These are phyloP conservation scores for Ommatoiulus sabulosus DNA, from an alignment of 2,888 invertebrate genomes.

Conservation along the genomic window DNA sequence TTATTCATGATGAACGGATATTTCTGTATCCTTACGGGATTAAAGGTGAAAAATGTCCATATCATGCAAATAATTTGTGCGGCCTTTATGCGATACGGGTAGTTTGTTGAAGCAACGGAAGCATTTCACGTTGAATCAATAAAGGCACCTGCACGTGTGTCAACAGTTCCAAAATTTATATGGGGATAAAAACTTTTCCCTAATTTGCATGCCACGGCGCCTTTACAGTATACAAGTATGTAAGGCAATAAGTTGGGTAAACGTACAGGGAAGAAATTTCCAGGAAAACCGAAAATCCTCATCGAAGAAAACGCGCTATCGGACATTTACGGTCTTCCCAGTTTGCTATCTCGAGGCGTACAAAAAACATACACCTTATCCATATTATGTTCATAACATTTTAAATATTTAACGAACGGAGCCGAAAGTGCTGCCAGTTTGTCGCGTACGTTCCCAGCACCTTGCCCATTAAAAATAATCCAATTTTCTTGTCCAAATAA, in stretches of 20 bases:
- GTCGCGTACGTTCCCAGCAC: background rate
- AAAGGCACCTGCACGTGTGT: background rate
- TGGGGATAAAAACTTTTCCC: background rate
- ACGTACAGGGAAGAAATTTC: background rate
- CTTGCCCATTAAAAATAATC: background rate
- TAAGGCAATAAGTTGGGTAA: too few relatives aligned
- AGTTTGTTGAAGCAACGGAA: slow-evolving; percentile 11
- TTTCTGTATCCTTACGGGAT: background rate
- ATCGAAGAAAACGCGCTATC: background rate
- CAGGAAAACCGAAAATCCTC: slow-evolving; percentile 6
- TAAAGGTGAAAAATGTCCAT: background rate
- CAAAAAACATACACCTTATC: slow-evolving; percentile 26
- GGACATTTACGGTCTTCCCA: background rate
- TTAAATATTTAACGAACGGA: slow-evolving; percentile 37
- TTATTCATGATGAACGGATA: background rate
- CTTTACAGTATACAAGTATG: background rate
- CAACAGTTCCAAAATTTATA: slow-evolving; percentile 2
- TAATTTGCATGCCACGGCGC: background rate
- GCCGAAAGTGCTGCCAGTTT: background rate
- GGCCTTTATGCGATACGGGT: background rate
- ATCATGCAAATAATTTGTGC: background rate
- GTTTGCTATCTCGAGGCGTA: slow-evolving; percentile 19
- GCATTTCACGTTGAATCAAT: background rate
- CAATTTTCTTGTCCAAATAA: background rate
- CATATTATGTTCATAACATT: slow-evolving; percentile 48